These are phyloP conservation scores for Lipophrys pholis DNA, from an alignment of 2,113 vertebrate genomes.

Conservation along the genomic window DNA sequence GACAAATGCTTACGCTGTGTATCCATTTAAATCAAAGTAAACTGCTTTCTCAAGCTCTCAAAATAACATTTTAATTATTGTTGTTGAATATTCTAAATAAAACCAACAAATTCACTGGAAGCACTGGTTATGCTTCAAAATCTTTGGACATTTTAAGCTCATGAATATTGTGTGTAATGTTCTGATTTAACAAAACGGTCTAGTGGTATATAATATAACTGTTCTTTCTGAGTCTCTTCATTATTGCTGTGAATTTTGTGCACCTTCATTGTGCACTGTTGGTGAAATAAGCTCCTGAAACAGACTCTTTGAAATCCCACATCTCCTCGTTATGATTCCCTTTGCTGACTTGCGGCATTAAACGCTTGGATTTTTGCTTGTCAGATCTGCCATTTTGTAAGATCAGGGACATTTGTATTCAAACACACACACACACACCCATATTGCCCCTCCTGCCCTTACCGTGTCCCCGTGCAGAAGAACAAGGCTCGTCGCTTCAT, in stretches of 20 bases:
- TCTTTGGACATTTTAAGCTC: no score
- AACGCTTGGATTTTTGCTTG: background rate
- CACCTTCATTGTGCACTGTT: background rate
- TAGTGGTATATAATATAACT: no score
- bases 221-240: background rate
- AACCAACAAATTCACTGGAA: no score
- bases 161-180: no score
- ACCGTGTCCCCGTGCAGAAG: conserved; percentile 26
- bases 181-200: no score
- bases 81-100: background rate
- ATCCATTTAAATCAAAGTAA: background rate
- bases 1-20: background rate
- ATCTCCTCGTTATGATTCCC: background rate
- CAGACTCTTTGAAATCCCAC: background rate
- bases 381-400: background rate
- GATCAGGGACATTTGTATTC: conserved; percentile 6
- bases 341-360: background rate
- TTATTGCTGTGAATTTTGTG: background rate
- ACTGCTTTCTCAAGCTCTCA: background rate
- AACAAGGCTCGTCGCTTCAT: conserved; percentile 53
- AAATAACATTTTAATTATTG: background rate
- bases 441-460: conserved; percentile 7
- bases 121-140: no score
- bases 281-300: background rate
- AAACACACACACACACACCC: conserved; percentile 18